Conservation (phyloP, 2,113 vertebrate genomes). For the Gymnarchus niloticus region DNA sequence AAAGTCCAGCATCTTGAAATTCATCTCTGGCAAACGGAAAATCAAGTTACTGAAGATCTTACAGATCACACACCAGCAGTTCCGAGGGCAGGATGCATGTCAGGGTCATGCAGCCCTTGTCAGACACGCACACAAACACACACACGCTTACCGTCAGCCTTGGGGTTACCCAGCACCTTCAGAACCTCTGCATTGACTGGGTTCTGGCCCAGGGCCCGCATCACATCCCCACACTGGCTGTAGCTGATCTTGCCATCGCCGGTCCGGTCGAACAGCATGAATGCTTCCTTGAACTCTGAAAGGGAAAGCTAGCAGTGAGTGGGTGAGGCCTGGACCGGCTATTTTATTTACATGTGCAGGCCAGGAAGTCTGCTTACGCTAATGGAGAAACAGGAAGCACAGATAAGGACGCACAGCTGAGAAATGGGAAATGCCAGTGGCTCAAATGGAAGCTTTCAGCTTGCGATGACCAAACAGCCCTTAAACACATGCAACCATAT, state of each 20-base stretch:
- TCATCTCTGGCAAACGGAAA: constrained; percentile 73
- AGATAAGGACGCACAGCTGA: not conserved
- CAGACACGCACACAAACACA: not conserved
- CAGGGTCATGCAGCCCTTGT: not conserved
- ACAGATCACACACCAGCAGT: not conserved
- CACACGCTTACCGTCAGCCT: constrained; percentile 75
- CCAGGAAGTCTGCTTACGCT: not conserved
- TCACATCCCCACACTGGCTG: constrained; percentile 86
- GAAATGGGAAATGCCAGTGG: not conserved
- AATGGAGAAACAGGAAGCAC: not conserved
- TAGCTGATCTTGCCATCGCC: constrained; percentile 87
- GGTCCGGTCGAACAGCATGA: constrained; percentile 85
- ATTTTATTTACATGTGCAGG: not conserved
- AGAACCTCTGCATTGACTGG: constrained; percentile 91
- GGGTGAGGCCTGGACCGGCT: not conserved
- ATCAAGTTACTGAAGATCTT: not conserved
- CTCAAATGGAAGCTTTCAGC: not conserved
- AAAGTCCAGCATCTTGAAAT: constrained; percentile 80
- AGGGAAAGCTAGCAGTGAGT: constrained; percentile 17
- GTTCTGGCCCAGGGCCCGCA: constrained; percentile 91
- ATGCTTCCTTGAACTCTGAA: constrained; percentile 91
- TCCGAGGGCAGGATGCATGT: not conserved
- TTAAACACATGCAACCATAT: not conserved
- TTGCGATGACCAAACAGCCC: not conserved
- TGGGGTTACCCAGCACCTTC: constrained; percentile 91